Evolutionary conservation across 2,888 invertebrate species (phyloP).

Genomic region (Phasia obesa): DNA sequence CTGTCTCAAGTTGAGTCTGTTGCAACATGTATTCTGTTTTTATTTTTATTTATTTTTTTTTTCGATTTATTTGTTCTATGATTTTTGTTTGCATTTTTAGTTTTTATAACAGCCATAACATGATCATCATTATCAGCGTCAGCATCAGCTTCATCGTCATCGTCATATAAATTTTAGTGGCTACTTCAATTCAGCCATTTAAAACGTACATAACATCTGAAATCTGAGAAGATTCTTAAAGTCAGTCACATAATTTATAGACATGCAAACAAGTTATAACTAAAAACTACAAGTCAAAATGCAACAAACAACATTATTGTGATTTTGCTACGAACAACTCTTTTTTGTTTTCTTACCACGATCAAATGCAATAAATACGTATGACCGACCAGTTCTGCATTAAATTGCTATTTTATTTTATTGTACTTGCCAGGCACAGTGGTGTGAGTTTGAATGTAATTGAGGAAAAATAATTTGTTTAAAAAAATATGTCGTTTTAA

Average conservation of each 20-base stretch:
- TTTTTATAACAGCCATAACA: slow-evolving; percentile 36
- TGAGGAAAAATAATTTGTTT: neutral
- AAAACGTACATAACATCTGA: slow-evolving; percentile 61
- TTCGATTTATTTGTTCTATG: slow-evolving; percentile 4
- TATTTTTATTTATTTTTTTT: slow-evolving; percentile 1
- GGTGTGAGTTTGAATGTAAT: neutral
- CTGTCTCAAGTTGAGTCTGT: slow-evolving; percentile 76
- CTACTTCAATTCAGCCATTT: slow-evolving; percentile 52
- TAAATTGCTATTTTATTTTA: slow-evolving; percentile 18
- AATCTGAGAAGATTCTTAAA: slow-evolving; percentile 74
- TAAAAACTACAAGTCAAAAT: slow-evolving; percentile 73
- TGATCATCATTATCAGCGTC: slow-evolving; percentile 26
- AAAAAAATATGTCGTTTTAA: too few species aligned
- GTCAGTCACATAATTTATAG: slow-evolving; percentile 78
- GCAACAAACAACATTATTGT: slow-evolving; percentile 63
- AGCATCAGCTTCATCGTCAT: slow-evolving; percentile 31
- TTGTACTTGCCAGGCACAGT: neutral
- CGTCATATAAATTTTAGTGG: slow-evolving; percentile 49
- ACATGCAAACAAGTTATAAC: slow-evolving; percentile 76
- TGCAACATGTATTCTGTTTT: slow-evolving; percentile 57
- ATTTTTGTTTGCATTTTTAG: slow-evolving; percentile 17
- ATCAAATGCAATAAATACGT: neutral
- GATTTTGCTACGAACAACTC: slow-evolving; percentile 29
- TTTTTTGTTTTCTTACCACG: neutral
- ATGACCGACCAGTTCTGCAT: slow-evolving; percentile 31